These are phyloP conservation scores for Galaxea fascicularis DNA, from an alignment of 92 coral and sea anemone genomes.

Conservation along the genomic window DNA sequence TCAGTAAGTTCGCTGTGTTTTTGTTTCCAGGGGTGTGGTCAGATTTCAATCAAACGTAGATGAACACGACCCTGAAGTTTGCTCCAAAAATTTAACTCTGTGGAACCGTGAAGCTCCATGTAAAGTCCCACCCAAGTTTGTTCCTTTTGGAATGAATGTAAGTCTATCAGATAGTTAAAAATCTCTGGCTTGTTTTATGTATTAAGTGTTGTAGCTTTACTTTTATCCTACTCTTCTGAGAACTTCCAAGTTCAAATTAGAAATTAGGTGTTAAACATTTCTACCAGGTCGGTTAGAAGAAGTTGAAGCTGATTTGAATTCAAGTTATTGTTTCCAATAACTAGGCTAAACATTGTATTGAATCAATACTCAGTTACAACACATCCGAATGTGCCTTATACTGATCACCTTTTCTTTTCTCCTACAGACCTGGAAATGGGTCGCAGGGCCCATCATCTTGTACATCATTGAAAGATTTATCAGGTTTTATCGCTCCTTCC, in stretches of 20 bases:
- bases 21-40: slow-evolving; percentile 78
- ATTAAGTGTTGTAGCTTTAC: no score
- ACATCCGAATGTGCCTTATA: background rate
- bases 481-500: slow-evolving; percentile 86
- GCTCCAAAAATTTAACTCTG: slow-evolving; percentile 39
- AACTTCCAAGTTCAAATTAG: no score
- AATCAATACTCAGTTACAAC: background rate
- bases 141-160: slow-evolving; percentile 87
- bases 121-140: slow-evolving; percentile 65
- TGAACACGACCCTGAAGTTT: slow-evolving; percentile 82
- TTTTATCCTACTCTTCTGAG: no score
- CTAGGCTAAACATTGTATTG: no score
- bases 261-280: no score
- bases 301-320: no score
- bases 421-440: slow-evolving; percentile 92
- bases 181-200: no score
- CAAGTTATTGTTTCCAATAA: no score
- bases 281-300: no score
- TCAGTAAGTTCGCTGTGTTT: background rate
- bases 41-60: slow-evolving; percentile 80
- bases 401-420: background rate
- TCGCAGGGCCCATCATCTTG: slow-evolving; percentile 80
- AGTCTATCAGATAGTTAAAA: slow-evolving; percentile 21
- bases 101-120: slow-evolving; percentile 61
- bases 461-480: slow-evolving; percentile 76